Base-by-base conservation (phyloP, 2,797 vertebrate species). In the Crenuchus spilurus region DNA sequence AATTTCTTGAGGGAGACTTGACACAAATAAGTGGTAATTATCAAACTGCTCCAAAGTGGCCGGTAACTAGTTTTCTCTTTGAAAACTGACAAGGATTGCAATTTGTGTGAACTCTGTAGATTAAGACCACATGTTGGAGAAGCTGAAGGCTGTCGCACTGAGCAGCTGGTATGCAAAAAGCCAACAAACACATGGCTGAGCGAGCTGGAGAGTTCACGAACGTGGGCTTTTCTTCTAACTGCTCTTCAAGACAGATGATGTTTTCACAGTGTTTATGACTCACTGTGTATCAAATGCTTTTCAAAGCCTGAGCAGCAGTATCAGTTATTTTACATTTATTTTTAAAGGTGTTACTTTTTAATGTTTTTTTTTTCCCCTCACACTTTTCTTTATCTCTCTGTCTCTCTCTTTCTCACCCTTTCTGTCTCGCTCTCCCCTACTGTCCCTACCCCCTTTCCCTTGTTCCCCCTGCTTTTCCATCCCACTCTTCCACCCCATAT, bases 121-220 rank as follows among this genome's bases (percentile, higher is more conserved):
- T 88, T 87, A 85, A 77, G 86, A 87, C 81, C 88, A 91, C 87
- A 90, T 90, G 89, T 89, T 88, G 72, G 30, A 55, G 74, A 75
- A 78, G 82, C 72, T 44, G 49, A 78, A 76, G 24, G 79, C 76
- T 41, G 33, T 74, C 75, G 76, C 48, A 79, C 73, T 46, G 46
- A 84, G 74, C 80, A 85, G 84, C 84, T 87, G 85, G 80, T 77
- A 77, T 70, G 82, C 69, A 73, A 76, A 76, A 51, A 60, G 37
- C 49, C 39, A 76, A 61, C 52, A 49, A 76, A 71, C 49, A 72
- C 58, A 14, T 35, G 49, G 33, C 52, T 58, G 69, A 31, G 33
- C 16, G 55, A 61, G 33, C 7, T 4, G 18, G 16, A 54, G 51
- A 26, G 22, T 37, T 3, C 6, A 1, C 2, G 4, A 7, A 18